phyloP scores from a whole-genome alignment of 2,888 invertebrate species.

The Drosophila paranaensis region DNA sequence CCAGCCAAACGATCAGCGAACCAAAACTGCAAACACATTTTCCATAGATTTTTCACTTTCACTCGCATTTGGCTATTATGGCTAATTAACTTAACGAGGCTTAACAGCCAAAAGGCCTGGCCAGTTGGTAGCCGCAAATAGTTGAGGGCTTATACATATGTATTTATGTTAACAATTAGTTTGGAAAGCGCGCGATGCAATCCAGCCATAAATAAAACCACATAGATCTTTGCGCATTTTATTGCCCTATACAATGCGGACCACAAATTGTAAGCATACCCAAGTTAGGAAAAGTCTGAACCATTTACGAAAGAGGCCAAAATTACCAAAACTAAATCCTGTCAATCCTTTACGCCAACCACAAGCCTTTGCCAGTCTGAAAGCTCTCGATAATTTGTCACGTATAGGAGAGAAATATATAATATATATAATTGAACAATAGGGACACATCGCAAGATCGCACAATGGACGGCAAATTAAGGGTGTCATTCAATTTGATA shows the following conservation, averaged over 20 bases:
- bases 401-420: slow-evolving; percentile 29
- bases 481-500: slow-evolving; percentile 66
- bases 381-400: slow-evolving; percentile 47
- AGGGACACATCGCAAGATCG: neutral
- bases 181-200: slow-evolving; percentile 26
- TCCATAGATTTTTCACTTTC: slow-evolving; percentile 74
- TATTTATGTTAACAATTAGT: slow-evolving; percentile 27
- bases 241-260: neutral
- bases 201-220: slow-evolving; percentile 10
- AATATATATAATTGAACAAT: slow-evolving; percentile 30
- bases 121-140: slow-evolving; percentile 3
- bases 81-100: slow-evolving; percentile 63
- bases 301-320: neutral
- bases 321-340: neutral
- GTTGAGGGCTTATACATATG: slow-evolving; percentile 18
- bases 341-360: neutral
- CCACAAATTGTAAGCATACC: neutral
- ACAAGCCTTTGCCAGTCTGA: neutral
- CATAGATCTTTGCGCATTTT: slow-evolving; percentile 1
- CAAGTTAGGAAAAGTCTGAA: neutral
- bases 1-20: slow-evolving; percentile 45
- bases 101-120: slow-evolving; percentile 28
- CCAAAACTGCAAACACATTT: slow-evolving; percentile 41
- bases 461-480: slow-evolving; percentile 67
- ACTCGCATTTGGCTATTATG: slow-evolving; percentile 57